Evolutionary conservation across 2,113 vertebrate genomes (phyloP), one percentile per base, ranked within the genome.

Genomic region (Mus musculus): DNA sequence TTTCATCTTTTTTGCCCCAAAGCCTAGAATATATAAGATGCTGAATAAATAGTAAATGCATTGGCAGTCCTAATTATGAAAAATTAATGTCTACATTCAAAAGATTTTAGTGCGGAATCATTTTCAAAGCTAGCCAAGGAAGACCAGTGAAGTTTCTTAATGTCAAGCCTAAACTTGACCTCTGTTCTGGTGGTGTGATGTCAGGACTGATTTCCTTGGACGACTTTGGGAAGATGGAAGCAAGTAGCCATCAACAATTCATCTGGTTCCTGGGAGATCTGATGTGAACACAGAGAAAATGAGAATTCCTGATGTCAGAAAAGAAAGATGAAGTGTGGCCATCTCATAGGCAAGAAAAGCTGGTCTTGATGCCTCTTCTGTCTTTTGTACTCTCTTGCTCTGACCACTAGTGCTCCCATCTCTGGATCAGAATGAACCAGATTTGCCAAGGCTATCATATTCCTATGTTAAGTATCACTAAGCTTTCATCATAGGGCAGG

Each of bases 11-110:
- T 61, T 52, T 86, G 46, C 20, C 14, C 33, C 22, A 89, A 42
- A 52, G 17, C 12, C 39, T 65, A 91, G 46, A 96, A 94, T 77
- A 63, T 52, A 78, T 20, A 26, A 92, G 42, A 11, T 5, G 30
- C 28, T 88, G 14, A 85, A 88, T 92, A 96, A 93, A 89, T 93
- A 88, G 80, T 88, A 92, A 95, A 82, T 88, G 33, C 69, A 96
- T 81, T 63, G 56, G 86, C 12, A 93, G 42, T 3, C 4, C 56
- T 6, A 72, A 78, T 65, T 91, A 59, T 85, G 22, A 76, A 96
- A 97, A 78, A 24, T 72, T 73, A 0, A 9, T 89, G 46, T 82
- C 92, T 89, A 69, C 69, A 46, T 69, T 36, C 85, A 20, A 54
- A 17, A 97, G 30, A 76, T 39, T 84, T 85, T 90, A 94, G 12